phyloP scores from a whole-genome alignment of 2,888 invertebrate species.

The Polydrusus tereticollis region DNA sequence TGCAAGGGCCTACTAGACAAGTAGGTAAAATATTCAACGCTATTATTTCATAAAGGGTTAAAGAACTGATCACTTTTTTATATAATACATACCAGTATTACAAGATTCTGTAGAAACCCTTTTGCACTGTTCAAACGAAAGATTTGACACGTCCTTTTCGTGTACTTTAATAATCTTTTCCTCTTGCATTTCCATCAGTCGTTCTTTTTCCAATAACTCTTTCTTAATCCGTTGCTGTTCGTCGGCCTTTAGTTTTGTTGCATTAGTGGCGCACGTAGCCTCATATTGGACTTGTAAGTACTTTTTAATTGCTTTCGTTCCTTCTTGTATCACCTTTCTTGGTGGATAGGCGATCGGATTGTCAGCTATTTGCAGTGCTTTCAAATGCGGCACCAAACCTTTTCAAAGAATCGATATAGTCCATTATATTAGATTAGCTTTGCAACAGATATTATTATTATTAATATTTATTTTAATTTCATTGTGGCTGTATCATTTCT shows the following conservation, averaged over 20 bases:
- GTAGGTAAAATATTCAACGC: too few species aligned
- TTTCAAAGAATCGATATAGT: not conserved
- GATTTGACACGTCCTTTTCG: constrained; percentile 31
- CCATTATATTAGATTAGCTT: too few species aligned
- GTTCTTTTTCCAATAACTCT: constrained; percentile 9
- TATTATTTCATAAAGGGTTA: too few species aligned
- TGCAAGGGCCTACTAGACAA: too few species aligned
- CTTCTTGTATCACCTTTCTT: constrained; percentile 69
- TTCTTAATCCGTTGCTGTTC: constrained; percentile 2
- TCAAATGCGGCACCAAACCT: constrained; percentile 71
- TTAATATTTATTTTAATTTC: too few species aligned
- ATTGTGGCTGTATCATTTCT: too few species aligned
- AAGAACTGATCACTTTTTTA: too few species aligned
- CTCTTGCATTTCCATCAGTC: constrained; percentile 26
- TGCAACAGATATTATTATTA: too few species aligned
- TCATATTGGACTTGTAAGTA: constrained; percentile 61
- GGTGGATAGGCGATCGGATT: constrained; percentile 76
- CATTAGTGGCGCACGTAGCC: constrained; percentile 32
- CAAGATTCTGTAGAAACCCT: constrained; percentile 19
- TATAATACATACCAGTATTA: constrained; percentile 17
- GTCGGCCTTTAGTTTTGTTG: not conserved
- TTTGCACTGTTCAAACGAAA: not conserved
- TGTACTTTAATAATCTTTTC: constrained; percentile 42
- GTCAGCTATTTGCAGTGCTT: constrained; percentile 73
- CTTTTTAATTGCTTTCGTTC: constrained; percentile 63